These are phyloP conservation scores for Cheiracanthium punctorium DNA, from an alignment of 2,888 invertebrate species.

Conservation along the genomic window DNA sequence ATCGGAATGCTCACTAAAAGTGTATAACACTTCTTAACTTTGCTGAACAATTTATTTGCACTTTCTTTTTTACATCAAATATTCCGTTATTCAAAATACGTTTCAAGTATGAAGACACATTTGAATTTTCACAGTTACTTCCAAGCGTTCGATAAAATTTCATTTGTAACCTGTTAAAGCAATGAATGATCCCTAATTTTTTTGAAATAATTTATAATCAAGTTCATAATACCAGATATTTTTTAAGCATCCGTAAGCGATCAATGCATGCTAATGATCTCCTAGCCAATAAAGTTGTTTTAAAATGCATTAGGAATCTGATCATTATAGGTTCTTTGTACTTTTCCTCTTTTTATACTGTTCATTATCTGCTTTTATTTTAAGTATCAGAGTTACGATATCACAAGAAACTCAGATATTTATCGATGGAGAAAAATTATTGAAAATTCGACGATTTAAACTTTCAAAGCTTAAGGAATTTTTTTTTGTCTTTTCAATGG, in stretches of 20 bases:
- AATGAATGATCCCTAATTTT: background rate
- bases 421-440: background rate
- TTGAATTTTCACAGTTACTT: background rate
- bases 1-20: too few species aligned
- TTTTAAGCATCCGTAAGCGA: background rate
- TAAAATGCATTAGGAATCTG: slow-evolving; percentile 15
- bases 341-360: background rate
- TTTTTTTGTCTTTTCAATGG: background rate
- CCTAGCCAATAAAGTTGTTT: slow-evolving; percentile 1
- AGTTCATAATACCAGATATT: background rate
- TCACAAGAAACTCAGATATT: background rate
- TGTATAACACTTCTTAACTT: too few species aligned
- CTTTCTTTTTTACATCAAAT: background rate
- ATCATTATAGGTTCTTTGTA: slow-evolving; percentile 12
- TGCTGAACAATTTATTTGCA: background rate
- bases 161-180: background rate
- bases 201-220: background rate
- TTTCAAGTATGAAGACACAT: background rate
- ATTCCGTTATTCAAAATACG: background rate
- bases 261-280: slow-evolving; percentile 17
- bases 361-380: slow-evolving; percentile 11
- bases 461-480: background rate
- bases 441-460: slow-evolving; percentile 2
- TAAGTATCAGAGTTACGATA: background rate
- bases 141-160: background rate